Base-by-base conservation (phyloP, 2,888 invertebrate species). In the Trilocha varians region DNA sequence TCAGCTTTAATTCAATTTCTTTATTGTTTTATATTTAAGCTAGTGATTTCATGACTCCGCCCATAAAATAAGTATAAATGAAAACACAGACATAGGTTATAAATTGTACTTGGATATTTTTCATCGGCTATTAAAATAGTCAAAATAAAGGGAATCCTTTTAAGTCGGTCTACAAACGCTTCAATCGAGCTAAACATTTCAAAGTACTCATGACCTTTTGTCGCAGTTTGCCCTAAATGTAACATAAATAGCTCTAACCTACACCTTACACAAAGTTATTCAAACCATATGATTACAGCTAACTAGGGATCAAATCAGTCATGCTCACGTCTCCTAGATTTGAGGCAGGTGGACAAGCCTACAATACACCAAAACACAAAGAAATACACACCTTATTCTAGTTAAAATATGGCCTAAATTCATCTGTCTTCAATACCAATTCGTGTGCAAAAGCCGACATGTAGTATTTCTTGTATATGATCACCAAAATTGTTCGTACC, bases 1-100 rank as follows among this genome's bases (percentile, higher is more conserved):
- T 37, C 25, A 40, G 41, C 41, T 41, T 43, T 43, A 37, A 46
- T 43, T 46, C 34, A 40, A 38, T 16, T 46, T 43, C 16, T 41
- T 43, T 36, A 40, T 46, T 40, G 25, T 41, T 41, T 25, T 34
- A n/a, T n/a, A n/a, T n/a, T n/a, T n/a, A n/a, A n/a, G n/a, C n/a
- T n/a, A n/a, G n/a, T n/a, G n/a, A n/a, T n/a, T n/a, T n/a, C n/a
- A n/a, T n/a, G n/a, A n/a, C n/a, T n/a, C n/a, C n/a, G n/a, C n/a
- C n/a, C n/a, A n/a, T n/a, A n/a, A n/a, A n/a, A n/a, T n/a, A n/a
- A n/a, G n/a, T n/a, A n/a, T n/a, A n/a, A n/a, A n/a, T n/a, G n/a
- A n/a, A n/a, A n/a, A n/a, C n/a, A n/a, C n/a, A n/a, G n/a, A n/a
- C n/a, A n/a, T n/a, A n/a, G n/a, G n/a, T n/a, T n/a, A n/a, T n/a